Evolutionary conservation across 2,888 invertebrate genomes (phyloP).

Genomic region (Eilema griseolum): DNA sequence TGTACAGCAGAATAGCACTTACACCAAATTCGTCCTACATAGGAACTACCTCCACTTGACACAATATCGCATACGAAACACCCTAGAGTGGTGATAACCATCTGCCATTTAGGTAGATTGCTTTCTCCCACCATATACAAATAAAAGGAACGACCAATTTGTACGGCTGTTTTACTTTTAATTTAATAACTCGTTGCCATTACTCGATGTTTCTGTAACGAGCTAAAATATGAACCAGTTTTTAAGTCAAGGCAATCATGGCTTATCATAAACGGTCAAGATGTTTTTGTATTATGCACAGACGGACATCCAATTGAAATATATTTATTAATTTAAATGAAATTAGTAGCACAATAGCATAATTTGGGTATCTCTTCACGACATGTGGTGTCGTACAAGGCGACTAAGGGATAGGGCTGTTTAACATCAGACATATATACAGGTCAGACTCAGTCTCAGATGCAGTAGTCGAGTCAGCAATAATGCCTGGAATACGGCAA

Average conservation of each 20-base stretch:
- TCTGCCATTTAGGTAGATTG: background rate
- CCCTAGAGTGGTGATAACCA: background rate
- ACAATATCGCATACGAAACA: background rate
- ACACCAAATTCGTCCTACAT: background rate
- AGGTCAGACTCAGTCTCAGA: too few relatives aligned
- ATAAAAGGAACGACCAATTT: background rate
- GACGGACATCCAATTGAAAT: background rate
- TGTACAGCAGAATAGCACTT: background rate
- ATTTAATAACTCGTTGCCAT: background rate
- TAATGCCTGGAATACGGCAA: too few relatives aligned
- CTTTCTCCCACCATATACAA: too few relatives aligned
- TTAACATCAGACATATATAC: too few relatives aligned
- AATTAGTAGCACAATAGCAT: too few relatives aligned
- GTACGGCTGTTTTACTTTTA: background rate
- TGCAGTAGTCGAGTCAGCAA: too few relatives aligned
- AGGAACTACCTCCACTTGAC: background rate
- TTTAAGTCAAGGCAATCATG: slow-evolving; percentile 4
- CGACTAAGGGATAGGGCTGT: too few relatives aligned
- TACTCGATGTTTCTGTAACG: slow-evolving; percentile 27
- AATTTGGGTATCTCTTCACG: too few relatives aligned
- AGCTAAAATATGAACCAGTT: slow-evolving; percentile 13
- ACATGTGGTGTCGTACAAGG: too few relatives aligned
- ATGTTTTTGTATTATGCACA: background rate
- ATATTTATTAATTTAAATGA: background rate
- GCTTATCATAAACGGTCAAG: background rate